Evolutionary conservation across 2,113 vertebrate species (phyloP).

Genomic region (Ailuropoda melanoleuca): DNA sequence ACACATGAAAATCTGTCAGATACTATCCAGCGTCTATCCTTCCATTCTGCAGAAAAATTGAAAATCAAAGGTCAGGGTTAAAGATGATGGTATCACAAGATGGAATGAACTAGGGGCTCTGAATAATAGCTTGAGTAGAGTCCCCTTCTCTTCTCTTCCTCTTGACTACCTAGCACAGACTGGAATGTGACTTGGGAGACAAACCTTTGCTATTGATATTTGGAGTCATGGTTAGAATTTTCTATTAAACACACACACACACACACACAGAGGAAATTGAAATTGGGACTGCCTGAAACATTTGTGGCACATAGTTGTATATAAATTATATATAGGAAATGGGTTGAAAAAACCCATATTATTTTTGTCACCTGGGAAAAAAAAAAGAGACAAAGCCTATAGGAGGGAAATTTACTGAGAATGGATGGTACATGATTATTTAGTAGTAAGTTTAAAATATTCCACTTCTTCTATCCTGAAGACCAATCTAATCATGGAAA

Average conservation of each 20-base stretch:
- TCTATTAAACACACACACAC: neutral
- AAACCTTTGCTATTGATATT: neutral
- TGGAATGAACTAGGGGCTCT: neutral
- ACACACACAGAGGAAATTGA: neutral
- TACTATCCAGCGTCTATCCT: fast-evolving
- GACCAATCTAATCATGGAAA: neutral
- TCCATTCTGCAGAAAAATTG: neutral
- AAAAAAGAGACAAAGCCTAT: neutral
- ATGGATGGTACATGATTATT: neutral
- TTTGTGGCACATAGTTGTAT: neutral
- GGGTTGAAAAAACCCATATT: neutral
- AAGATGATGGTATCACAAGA: neutral
- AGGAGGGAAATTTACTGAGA: neutral
- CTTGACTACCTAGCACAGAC: neutral
- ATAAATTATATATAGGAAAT: neutral
- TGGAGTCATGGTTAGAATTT: neutral
- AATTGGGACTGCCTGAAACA: neutral
- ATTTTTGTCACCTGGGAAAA: neutral
- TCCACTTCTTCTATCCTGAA: neutral
- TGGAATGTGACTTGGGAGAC: neutral
- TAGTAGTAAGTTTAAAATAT: neutral
- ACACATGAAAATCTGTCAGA: neutral
- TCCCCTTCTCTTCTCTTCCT: neutral
- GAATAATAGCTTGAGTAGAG: neutral
- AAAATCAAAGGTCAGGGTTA: neutral